Base-by-base conservation (phyloP, 2,888 invertebrate genomes). In the Lamellibrachia columna region DNA sequence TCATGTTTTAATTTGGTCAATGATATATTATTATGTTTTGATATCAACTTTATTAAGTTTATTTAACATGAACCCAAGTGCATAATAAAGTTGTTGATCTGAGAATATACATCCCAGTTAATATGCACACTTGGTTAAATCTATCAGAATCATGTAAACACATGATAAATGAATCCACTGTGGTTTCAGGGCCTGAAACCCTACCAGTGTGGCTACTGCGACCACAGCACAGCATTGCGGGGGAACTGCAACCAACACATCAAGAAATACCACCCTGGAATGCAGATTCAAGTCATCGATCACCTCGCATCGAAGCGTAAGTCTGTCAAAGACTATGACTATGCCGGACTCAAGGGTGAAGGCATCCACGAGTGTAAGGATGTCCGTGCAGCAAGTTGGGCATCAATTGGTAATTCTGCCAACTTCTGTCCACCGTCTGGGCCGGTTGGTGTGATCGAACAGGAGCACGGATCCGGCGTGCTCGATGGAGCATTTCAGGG, bases 201-300 rank as follows among this genome's bases (percentile, higher is more conserved):
- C 22, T 94, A 90, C 93, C 90, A 94, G 90, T 94, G 94, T 92
- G 93, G 93, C n/a, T 94, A 94, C 92, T 94, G 94, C 60, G 75
- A 92, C n/a, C 94, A 94, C 91, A 58, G 40, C 52, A 93, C 94
- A 15, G 93, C 94, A 8, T 90, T 93, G 90, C 91, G 94, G 40
- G 94, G 94, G 28, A 94, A 94, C 93, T 94, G 93, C 91, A 94
- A 94, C 90, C 94, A 94, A 92, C 94, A 94, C 94, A 93, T 93
- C 53, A 93, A 93, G 53, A 94, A 94, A 75, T 90, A 93, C 92
- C 94, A 94, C 92, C 93, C 93, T 7, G 94, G 93, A 3, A 90
- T 92, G 92, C 93, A 92, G 22, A 92, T 94, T 52, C 8, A 60
- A 8, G 94, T 94, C 91, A 93, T 93, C 7, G 94, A 94, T 92